These are phyloP conservation scores for Dallia pectoralis DNA, from an alignment of 2,797 vertebrate genomes.

Conservation along the genomic window DNA sequence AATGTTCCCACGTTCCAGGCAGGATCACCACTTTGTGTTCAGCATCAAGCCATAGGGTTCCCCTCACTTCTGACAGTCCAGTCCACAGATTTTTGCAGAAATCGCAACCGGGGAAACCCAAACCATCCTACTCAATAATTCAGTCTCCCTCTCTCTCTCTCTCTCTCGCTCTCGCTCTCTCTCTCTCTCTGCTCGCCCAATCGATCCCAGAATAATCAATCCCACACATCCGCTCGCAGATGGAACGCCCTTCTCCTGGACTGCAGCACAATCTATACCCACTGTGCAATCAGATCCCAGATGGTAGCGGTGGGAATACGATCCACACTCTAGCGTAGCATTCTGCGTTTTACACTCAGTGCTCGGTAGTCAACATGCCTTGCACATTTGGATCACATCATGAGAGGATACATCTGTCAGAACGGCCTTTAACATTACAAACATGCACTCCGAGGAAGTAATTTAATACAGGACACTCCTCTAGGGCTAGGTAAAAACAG, in stretches of 20 bases:
- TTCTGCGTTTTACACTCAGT: neutral
- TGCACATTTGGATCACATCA: conserved; percentile 24
- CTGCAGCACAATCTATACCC: neutral
- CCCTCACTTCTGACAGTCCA: neutral
- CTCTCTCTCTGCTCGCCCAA: conserved; percentile 10
- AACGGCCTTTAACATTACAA: neutral
- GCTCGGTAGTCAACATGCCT: neutral
- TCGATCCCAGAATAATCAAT: conserved; percentile 30
- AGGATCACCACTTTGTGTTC: conserved; percentile 19
- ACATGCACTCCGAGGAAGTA: neutral
- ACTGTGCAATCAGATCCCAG: conserved; percentile 9
- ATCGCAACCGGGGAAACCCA: conserved; percentile 30
- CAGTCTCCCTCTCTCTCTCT: conserved; percentile 13
- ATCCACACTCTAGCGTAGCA: neutral
- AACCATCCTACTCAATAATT: conserved; percentile 19
- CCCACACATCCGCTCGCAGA: neutral
- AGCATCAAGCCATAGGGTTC: conserved; percentile 17
- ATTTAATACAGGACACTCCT: neutral
- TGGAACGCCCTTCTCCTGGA: neutral
- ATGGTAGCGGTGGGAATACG: conserved; percentile 7
- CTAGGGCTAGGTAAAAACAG: neutral
- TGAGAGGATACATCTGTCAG: conserved; percentile 7
- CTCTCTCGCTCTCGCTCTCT: conserved; percentile 9
- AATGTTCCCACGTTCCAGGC: neutral
- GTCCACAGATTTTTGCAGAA: conserved; percentile 34